A percentile compares a stretch with the other conserved stretches of the same genome.
Conservation (phyloP, 1,140 invertebrate genomes). For the Drosophila nigromelanica region DNA sequence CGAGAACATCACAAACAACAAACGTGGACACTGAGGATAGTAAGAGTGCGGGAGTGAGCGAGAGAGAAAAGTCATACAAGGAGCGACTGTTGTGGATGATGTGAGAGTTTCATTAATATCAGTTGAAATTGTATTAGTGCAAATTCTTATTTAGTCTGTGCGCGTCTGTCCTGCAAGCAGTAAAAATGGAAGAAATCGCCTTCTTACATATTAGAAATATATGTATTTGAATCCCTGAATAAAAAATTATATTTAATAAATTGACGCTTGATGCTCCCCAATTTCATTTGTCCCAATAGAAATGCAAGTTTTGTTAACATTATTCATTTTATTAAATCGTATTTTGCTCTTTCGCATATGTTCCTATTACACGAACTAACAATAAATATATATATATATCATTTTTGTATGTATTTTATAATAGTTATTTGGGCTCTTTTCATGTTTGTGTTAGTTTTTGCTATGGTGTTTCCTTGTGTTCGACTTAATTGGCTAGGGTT, state of each 20-base stretch:
- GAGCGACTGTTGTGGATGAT: too few species aligned
- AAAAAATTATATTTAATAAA: too few species aligned
- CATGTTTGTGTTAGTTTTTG: conserved; percentile 35
- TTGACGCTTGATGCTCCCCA: too few species aligned
- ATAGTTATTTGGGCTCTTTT: conserved; percentile 42
- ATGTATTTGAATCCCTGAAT: too few species aligned
- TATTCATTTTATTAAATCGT: conserved; percentile 70
- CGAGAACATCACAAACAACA: too few species aligned
- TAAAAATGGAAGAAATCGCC: too few species aligned
- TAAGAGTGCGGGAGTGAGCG: too few species aligned
- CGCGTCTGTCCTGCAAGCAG: neutral
- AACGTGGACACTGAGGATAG: too few species aligned
- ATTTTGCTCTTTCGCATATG: conserved; percentile 60
- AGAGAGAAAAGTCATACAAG: too few species aligned
- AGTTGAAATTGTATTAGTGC: too few species aligned
- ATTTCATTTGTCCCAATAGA: neutral
- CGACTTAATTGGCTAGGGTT: conserved; percentile 58
- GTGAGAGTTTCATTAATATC: too few species aligned
- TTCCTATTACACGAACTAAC: conserved; percentile 72
- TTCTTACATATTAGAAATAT: too few species aligned
- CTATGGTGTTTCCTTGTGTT: conserved; percentile 47
- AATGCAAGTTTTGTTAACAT: conserved; percentile 57
- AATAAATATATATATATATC: conserved; percentile 68
- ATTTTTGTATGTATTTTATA: conserved; percentile 48
- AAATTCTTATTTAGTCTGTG: neutral